Evolutionary conservation across 2,113 vertebrate genomes (phyloP), one percentile per base, ranked within the genome.

Genomic region (Eulemur macaco): DNA sequence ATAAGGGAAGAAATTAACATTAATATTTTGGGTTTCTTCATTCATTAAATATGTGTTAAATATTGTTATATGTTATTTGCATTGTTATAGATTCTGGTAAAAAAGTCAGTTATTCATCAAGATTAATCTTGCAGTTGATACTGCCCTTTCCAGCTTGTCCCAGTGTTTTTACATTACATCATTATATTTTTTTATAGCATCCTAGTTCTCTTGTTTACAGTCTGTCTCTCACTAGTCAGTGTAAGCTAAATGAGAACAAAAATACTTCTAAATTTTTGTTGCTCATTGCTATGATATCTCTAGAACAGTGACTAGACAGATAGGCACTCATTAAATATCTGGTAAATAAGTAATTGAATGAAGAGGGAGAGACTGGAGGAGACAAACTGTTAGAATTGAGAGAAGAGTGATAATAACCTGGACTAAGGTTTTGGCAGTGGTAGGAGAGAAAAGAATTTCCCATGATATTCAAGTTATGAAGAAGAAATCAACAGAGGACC

Each of bases 21-120:
- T 64, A 96, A 37, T 94, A 71, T 92, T 97, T 95, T 25, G 97
- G 18, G 23, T 93, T 97, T 71, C 37, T 90, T 97, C 66, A 96
- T 50, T 94, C 15, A 74, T 78, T 91, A 91, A 83, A 66, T 87
- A 95, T 80, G 8, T 60, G 31, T 90, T 78, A 64, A 71, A 37
- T 89, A 86, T 73, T 85, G 37, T 52, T 83, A 7, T 66, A 71
- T 47, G 34, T 74, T 86, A 3, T 52, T 27, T 74, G 90, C 21
- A 92, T 86, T 83, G 78, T 77, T 93, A 21, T 47, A 89, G 54
- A 89, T 21, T 63, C 42, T 80, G 52, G 10, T 83, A 37, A 90
- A 88, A 88, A 87, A 71, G 29, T 34, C 20, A 64, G 6, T 58
- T 80, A 71, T 82, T 85, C 6, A 64, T 76, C n/a, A 64, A 80